Conservation (phyloP, 2,888 invertebrate species). For the Cerastis rubricosa region DNA sequence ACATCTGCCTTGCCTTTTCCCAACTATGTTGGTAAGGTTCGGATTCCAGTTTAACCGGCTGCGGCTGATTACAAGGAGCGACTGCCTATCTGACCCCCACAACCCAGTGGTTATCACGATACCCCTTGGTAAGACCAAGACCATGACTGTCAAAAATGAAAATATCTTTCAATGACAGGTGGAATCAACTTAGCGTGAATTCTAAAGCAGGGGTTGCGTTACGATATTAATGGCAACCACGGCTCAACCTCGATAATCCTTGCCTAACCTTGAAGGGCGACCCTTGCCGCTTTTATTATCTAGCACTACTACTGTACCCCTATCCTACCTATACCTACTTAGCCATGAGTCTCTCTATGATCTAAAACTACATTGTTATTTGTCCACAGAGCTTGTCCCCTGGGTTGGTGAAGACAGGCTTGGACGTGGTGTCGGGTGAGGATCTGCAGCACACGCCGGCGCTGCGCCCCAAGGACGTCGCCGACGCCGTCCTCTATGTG, state of each 20-base stretch:
- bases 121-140: background rate
- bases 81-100: background rate
- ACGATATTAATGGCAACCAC: background rate
- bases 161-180: background rate
- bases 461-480: constrained; percentile 90
- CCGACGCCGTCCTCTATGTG: constrained; percentile 91
- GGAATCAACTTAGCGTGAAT: background rate
- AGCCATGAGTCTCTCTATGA: background rate
- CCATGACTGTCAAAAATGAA: background rate
- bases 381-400: constrained; percentile 91
- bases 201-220: no score
- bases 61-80: background rate
- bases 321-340: no score
- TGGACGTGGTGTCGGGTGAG: constrained; percentile 71
- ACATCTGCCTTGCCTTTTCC: no score
- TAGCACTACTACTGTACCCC: no score
- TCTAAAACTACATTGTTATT: background rate
- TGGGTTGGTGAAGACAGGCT: constrained; percentile 91
- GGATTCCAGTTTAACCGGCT: background rate
- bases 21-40: background rate
- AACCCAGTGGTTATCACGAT: background rate
- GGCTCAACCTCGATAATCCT: background rate
- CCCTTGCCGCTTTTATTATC: background rate
- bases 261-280: background rate
- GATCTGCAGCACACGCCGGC: constrained; percentile 76